A percentile compares a stretch with the other conserved stretches of the same genome.
Conservation (phyloP, 2,113 vertebrate species). For the Aythya baeri region DNA sequence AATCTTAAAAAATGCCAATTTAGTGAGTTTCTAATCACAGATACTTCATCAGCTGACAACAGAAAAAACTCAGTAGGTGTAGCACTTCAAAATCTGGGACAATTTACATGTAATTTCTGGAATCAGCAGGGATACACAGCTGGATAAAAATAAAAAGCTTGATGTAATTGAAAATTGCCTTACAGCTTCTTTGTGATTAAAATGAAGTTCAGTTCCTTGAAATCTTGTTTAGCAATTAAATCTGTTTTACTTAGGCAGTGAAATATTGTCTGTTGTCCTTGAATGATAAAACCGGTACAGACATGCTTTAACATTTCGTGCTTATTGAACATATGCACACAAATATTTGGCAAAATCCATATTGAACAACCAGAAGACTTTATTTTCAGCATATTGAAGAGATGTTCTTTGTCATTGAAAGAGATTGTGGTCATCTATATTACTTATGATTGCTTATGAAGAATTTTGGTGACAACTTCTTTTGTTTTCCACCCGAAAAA, state of each 20-base stretch:
- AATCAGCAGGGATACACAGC: constrained; percentile 81
- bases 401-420: background rate
- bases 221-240: constrained; percentile 78
- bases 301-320: constrained; percentile 19
- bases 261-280: constrained; percentile 71
- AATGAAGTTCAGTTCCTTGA: constrained; percentile 76
- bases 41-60: constrained; percentile 80
- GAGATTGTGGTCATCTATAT: background rate
- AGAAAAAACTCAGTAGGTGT: constrained; percentile 77
- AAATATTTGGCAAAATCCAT: background rate
- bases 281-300: constrained; percentile 47
- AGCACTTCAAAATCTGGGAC: constrained; percentile 80
- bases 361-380: background rate
- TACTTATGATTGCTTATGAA: background rate
- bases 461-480: background rate
- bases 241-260: constrained; percentile 70
- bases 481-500: background rate
- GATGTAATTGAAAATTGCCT: constrained; percentile 81
- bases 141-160: constrained; percentile 82
- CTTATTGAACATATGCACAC: constrained; percentile 7
- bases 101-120: constrained; percentile 80
- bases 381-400: background rate
- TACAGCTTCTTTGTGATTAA: constrained; percentile 81
- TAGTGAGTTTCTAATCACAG: constrained; percentile 77
- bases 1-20: constrained; percentile 77